Evolutionary conservation across 2,797 vertebrate genomes (phyloP), one percentile per base, ranked within the genome.

Genomic region (Schizopygopsis pylzovi): DNA sequence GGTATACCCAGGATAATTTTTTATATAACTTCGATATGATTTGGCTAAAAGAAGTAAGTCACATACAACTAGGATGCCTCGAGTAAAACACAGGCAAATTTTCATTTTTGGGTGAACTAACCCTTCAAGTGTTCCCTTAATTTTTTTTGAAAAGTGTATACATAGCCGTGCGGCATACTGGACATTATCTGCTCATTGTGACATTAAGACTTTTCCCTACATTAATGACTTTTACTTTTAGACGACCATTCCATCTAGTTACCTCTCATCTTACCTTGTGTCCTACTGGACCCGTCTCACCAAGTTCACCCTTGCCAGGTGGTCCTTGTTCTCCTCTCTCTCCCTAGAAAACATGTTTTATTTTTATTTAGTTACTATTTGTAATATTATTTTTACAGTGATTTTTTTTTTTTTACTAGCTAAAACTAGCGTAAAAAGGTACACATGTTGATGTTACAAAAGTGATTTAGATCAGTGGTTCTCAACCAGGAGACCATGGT

Each of bases 301-400:
- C 98, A 86, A 96, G 93, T 49, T 99, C 98, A 2, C 98, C 98
- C 89, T 96, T 98, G 88, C 97, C 98, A 83, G 95, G 92, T 28
- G 96, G 96, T 11, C 98, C 98, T 4, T 94, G 87, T 37, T 98
- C 98, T 73, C 98, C 98, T 93, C 94, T 95, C 88, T 99, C 98
- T 16, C 98, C 98, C 98, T 99, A 83, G n/a, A 41, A 45, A 85
- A 28, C 9, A 1, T 33, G 28, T 33, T n/a, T 20, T 82, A 0
- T 18, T 28, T 41, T 63, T 49, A 6, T n/a, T 56, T 10, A 59
- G 39, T 33, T 18, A 12, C 18, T 49, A n/a, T 22, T 5, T 1
- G 3, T 83, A 22, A 49, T 15, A 10, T 28, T 9, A 15, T 47
- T 75, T 10, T 79, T 25, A n/a, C 47, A 49, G 2, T 7, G 4